Percentiles rank a stretch among this genome's conserved stretches.
Evolutionary conservation across 2,888 invertebrate species (phyloP).

Genomic region (Tridacna gigas): DNA sequence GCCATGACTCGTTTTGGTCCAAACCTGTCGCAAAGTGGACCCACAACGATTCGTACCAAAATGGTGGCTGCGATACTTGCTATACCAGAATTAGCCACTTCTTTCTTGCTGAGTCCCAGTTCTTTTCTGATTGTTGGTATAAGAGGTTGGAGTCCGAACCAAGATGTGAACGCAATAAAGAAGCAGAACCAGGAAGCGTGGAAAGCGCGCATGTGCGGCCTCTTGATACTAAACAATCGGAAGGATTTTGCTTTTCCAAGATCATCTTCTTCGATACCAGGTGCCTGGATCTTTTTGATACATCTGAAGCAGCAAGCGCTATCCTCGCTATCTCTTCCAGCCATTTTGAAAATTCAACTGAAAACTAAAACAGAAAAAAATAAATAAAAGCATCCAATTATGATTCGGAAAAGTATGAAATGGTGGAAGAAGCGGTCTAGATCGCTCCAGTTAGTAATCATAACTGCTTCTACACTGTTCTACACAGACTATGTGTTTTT

Average conservation of each 20-base stretch:
- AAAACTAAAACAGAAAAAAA: neutral
- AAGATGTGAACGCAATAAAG: slow-evolving; percentile 53
- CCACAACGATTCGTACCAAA: slow-evolving; percentile 40
- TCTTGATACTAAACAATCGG: slow-evolving; percentile 48
- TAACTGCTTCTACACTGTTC: no score
- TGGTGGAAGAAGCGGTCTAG: neutral
- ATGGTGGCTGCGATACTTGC: slow-evolving; percentile 49
- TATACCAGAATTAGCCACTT: slow-evolving; percentile 41
- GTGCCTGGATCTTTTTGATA: slow-evolving; percentile 37
- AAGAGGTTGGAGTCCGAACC: slow-evolving; percentile 57
- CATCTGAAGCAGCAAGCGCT: slow-evolving; percentile 17
- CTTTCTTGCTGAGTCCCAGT: slow-evolving; percentile 33
- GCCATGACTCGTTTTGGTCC: slow-evolving; percentile 52
- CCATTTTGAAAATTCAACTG: slow-evolving; percentile 11
- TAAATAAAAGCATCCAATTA: neutral
- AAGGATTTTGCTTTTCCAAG: slow-evolving; percentile 56
- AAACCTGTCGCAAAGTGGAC: slow-evolving; percentile 56
- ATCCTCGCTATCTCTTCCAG: neutral
- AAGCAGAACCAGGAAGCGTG: slow-evolving; percentile 56
- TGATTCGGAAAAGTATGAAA: neutral
- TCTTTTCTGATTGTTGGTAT: slow-evolving; percentile 56
- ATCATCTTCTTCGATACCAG: slow-evolving; percentile 41
- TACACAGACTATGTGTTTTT: no score
- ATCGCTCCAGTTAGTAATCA: neutral
- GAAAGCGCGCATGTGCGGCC: slow-evolving; percentile 56